These are phyloP conservation scores for Mythimna pallens DNA, from an alignment of 2,888 invertebrate genomes.

Conservation along the genomic window DNA sequence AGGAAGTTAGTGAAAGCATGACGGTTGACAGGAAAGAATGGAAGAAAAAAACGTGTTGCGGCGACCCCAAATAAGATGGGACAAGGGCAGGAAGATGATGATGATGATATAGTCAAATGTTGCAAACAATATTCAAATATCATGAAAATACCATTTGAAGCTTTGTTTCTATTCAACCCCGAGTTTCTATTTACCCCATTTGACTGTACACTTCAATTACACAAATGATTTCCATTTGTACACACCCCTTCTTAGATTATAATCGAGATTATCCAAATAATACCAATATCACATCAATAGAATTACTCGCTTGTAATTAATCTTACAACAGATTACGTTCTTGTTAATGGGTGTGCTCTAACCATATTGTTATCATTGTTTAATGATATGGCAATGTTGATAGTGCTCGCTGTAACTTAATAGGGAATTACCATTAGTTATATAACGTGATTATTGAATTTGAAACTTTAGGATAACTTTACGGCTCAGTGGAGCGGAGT, in stretches of 20 bases:
- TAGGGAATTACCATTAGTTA: constrained; percentile 16
- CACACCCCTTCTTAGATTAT: not conserved
- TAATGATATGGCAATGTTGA: constrained; percentile 18
- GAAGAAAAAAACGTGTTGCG: no score
- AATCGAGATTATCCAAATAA: constrained; percentile 6
- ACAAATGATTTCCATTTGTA: not conserved
- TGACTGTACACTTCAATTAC: no score
- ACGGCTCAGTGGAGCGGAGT: not conserved
- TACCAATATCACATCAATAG: constrained; percentile 22
- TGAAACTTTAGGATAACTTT: not conserved
- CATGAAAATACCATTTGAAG: no score
- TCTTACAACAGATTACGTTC: constrained; percentile 26
- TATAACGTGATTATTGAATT: constrained; percentile 15
- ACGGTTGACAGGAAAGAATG: no score
- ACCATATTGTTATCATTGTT: constrained; percentile 29
- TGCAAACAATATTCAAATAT: no score
- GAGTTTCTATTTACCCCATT: no score
- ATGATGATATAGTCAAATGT: no score
- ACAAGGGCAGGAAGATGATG: no score
- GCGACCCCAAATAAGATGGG: no score
- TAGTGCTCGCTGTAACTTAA: constrained; percentile 9
- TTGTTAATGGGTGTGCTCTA: not conserved
- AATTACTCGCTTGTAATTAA: constrained; percentile 39
- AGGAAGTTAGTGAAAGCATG: no score
- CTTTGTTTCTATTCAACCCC: no score